A percentile compares a stretch with the other conserved stretches of the same genome.
phyloP scores from a whole-genome alignment of 2,797 vertebrate species.

The Choloepus didactylus region DNA sequence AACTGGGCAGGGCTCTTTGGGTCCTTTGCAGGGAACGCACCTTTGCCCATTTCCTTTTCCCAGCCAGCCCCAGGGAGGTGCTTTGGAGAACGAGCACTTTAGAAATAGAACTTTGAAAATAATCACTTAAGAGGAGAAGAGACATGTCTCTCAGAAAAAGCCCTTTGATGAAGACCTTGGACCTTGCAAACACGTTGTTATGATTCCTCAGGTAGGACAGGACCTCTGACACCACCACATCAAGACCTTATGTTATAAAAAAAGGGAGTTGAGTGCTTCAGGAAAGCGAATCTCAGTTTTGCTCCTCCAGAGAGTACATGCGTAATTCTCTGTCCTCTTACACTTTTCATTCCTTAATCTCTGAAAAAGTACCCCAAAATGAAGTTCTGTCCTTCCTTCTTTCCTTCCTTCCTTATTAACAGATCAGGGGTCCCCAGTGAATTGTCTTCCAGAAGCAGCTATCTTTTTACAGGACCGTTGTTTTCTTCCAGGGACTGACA shows the following conservation, averaged over 20 bases:
- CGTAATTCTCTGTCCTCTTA: background rate
- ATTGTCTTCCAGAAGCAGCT: background rate
- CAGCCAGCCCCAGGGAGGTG: background rate
- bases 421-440: background rate
- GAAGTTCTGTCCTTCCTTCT: background rate
- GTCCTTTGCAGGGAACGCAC: background rate
- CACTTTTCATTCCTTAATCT: background rate
- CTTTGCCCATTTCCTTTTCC: background rate
- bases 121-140: background rate
- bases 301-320: background rate
- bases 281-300: background rate
- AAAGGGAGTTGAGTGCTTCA: background rate
- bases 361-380: background rate
- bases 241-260: constrained; percentile 10
- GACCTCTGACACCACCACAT: background rate
- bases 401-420: background rate
- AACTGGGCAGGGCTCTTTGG: background rate
- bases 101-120: constrained; percentile 6
- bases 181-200: rapidly evolving
- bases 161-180: background rate
- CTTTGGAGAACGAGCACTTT: background rate
- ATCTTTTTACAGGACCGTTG: background rate
- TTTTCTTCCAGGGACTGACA: background rate
- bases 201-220: background rate
- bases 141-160: background rate